These are phyloP conservation scores for Cylindroiulus punctatus DNA, from an alignment of 2,888 invertebrate species.

Conservation along the genomic window DNA sequence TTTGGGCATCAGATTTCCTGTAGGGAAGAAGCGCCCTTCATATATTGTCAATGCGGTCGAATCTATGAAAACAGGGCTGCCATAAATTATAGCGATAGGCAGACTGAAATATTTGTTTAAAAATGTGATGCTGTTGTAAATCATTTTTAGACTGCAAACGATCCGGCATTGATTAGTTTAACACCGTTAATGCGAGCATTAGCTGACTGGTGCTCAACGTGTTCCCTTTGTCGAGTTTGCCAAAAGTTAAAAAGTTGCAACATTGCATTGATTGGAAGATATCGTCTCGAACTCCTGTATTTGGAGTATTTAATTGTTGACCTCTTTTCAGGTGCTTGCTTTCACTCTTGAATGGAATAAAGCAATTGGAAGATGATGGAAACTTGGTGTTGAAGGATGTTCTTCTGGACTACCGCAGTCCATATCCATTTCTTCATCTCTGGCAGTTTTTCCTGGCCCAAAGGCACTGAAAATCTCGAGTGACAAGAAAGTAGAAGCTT, in stretches of 20 bases:
- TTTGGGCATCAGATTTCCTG: too few species aligned
- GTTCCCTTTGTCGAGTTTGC: not conserved
- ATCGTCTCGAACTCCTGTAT: not conserved
- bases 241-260: not conserved
- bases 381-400: not conserved
- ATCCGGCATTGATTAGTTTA: not conserved
- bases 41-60: not conserved
- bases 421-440: not conserved
- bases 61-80: not conserved
- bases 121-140: conserved; percentile 1
- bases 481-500: not conserved
- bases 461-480: not conserved
- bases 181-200: not conserved
- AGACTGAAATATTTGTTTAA: conserved; percentile 39
- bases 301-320: not conserved
- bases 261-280: not conserved
- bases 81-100: conserved; percentile 27
- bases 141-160: conserved; percentile 14
- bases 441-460: not conserved
- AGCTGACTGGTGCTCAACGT: not conserved
- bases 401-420: not conserved
- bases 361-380: not conserved
- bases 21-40: not conserved
- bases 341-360: not conserved
- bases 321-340: not conserved